phyloP scores from a whole-genome alignment of 2,113 vertebrate species.

The Hypomesus transpacificus region DNA sequence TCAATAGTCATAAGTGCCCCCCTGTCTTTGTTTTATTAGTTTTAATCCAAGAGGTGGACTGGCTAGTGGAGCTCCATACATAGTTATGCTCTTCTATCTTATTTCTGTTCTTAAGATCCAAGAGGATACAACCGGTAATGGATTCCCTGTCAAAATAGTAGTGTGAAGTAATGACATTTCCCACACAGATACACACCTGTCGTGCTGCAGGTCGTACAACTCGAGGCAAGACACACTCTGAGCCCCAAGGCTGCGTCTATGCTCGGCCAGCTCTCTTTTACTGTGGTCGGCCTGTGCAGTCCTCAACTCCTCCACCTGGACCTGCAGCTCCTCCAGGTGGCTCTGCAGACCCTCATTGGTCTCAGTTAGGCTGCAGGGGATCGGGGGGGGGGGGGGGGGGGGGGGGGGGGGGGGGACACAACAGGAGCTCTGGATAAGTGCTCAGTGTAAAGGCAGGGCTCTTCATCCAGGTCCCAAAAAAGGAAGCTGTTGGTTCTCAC shows the following conservation, averaged over 20 bases:
- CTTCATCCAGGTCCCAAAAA: not conserved
- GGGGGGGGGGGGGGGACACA: not conserved
- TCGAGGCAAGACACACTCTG: constrained; percentile 86
- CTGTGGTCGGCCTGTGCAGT: constrained; percentile 57
- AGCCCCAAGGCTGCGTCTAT: constrained; percentile 66
- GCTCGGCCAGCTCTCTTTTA: constrained; percentile 65
- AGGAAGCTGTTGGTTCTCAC: no score
- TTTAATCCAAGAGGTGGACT: no score
- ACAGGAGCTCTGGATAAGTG: not conserved
- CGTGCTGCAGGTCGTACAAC: constrained; percentile 80
- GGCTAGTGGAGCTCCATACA: not conserved
- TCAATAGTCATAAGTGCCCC: not conserved
- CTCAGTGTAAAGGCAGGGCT: not conserved
- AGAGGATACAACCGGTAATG: no score
- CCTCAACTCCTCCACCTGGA: constrained; percentile 84
- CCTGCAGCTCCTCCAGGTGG: constrained; percentile 85
- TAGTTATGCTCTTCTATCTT: not conserved
- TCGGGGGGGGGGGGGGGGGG: not conserved
- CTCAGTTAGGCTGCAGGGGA: constrained; percentile 80
- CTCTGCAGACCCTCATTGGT: constrained; percentile 83
- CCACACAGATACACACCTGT: constrained; percentile 68
- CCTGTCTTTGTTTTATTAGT: not conserved
- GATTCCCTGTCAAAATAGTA: no score
- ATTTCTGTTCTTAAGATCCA: not conserved
- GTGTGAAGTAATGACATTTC: not conserved